Evolutionary conservation across 2,113 vertebrate genomes (phyloP), one percentile per base, ranked within the genome.

Genomic region (Genyomyrus donnyi): DNA sequence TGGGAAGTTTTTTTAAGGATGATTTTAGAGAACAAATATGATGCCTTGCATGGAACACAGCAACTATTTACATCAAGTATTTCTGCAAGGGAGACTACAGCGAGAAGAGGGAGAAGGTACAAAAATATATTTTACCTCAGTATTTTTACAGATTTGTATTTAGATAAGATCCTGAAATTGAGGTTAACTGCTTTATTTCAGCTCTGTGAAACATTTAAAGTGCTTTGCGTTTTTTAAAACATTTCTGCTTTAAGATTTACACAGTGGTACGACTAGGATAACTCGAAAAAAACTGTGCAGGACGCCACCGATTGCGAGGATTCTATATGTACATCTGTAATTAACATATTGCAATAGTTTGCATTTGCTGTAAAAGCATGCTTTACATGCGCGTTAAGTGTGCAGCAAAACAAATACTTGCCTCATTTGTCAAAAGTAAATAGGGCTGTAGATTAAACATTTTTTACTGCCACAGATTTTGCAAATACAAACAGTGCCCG

Each of bases 111-210:
- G 52, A 56, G 56, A 87, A 13, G 3, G 42, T 42, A 70, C 42
- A 87, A 90, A 90, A 87, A 74, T 90, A 84, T 90, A 90, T 90
- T 90, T 90, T 87, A 90, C 89, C 89, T 87, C 56, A 70, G 31
- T 39, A 84, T 90, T 90, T 90, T 90, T 90, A 90, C 85, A 90
- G 83, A 90, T 90, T 87, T 90, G 62, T 90, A 90, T 90, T 90
- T 87, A 90, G 45, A 87, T 70, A 87, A 66, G 56, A 6, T 89
- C 53, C 27, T 50, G 88, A 66, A 39, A 90, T 87, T 15, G 89
- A 90, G 46, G 21, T 50, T 5, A 50, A 87, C 45, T 90, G 83
- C 56, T 86, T 90, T 90, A 85, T 90, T 87, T 35, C 89, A 90
- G 89, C 58, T 90, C 88, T 62, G 62, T 84, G 83, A 74, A 52